These are phyloP conservation scores for Neofelis nebulosa DNA, from an alignment of 2,113 vertebrate species.

Conservation along the genomic window DNA sequence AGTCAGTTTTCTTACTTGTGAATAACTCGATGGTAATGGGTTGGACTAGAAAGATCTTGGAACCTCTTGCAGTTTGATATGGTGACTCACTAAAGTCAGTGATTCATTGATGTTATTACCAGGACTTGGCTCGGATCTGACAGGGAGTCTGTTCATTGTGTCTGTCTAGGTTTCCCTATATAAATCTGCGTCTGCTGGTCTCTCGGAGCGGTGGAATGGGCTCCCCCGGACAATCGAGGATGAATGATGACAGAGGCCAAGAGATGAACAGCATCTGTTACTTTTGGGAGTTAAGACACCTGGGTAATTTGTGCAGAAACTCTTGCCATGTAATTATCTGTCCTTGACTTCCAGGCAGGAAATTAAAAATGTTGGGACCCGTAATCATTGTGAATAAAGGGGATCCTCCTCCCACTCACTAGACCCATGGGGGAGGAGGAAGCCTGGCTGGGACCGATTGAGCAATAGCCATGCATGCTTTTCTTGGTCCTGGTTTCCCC, in stretches of 20 bases:
- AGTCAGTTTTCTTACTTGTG: neutral
- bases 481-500: neutral
- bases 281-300: constrained; percentile 17
- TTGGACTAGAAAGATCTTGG: neutral
- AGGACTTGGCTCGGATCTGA: neutral
- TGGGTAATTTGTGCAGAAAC: constrained; percentile 26
- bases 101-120: neutral
- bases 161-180: neutral
- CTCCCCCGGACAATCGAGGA: neutral
- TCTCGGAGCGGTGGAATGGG: neutral
- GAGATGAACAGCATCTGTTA: neutral
- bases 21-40: neutral
- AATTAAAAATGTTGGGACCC: constrained; percentile 19
- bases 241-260: neutral
- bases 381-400: constrained; percentile 14
- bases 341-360: constrained; percentile 42
- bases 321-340: constrained; percentile 25
- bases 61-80: neutral
- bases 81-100: neutral
- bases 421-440: neutral
- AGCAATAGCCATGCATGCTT: neutral
- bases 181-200: neutral
- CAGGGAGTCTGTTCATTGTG: neutral
- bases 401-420: neutral
- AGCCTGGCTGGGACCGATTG: neutral